These are phyloP conservation scores for Hormaphis cornu DNA, from an alignment of 1,140 invertebrate species.

Conservation along the genomic window DNA sequence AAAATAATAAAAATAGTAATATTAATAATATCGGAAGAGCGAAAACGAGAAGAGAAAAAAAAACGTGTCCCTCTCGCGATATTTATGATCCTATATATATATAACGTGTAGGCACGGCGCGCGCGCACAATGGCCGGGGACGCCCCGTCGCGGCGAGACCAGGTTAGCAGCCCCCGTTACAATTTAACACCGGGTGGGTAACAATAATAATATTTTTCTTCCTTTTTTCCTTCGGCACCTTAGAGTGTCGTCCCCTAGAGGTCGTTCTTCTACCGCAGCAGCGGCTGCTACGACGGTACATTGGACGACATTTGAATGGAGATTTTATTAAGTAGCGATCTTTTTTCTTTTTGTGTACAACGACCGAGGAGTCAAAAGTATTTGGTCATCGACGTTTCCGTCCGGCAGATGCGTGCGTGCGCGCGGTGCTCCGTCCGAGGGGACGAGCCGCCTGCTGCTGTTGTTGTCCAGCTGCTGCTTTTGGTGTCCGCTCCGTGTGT, in stretches of 20 bases:
- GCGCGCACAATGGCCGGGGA: constrained; percentile 22
- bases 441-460: no score
- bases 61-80: not conserved
- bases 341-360: not conserved
- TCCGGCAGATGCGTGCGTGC: constrained; percentile 16
- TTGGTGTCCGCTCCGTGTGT: no score
- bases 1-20: no score
- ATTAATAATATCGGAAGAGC: not conserved
- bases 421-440: no score
- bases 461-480: constrained; percentile 20
- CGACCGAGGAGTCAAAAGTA: not conserved
- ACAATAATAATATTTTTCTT: not conserved
- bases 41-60: not conserved
- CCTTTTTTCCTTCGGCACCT: constrained; percentile 25
- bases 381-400: constrained; percentile 29
- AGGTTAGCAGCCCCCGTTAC: constrained; percentile 26
- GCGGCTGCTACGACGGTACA: not conserved
- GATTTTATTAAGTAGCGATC: constrained; percentile 32
- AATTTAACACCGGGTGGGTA: constrained; percentile 31
- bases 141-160: constrained; percentile 24
- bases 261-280: not conserved
- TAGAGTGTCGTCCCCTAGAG: constrained; percentile 4
- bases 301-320: not conserved
- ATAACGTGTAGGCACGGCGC: no score
- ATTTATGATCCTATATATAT: constrained; percentile 7